A percentile compares a stretch with the other conserved stretches of the same genome.
phyloP scores from a whole-genome alignment of 1,140 invertebrate species.

The Lasioglossum albipes region DNA sequence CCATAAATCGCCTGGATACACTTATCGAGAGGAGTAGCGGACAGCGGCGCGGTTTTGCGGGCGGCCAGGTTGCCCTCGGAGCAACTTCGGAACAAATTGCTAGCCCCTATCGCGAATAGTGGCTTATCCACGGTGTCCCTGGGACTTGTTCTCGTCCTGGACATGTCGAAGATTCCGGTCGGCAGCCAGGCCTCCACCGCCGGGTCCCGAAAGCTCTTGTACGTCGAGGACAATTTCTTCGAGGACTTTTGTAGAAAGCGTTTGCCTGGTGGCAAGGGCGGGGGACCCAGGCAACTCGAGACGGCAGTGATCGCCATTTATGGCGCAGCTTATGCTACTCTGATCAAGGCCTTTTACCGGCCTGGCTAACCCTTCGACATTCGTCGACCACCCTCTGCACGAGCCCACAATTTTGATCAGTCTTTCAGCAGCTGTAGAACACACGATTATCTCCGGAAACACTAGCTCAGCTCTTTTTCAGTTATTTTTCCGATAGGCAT shows the following conservation, averaged over 20 bases:
- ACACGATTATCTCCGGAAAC: no score
- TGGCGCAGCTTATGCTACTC: neutral
- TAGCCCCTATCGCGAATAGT: slow-evolving; percentile 31
- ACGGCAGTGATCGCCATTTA: slow-evolving; percentile 74
- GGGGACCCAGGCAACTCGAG: slow-evolving; percentile 75
- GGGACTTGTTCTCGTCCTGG: slow-evolving; percentile 10
- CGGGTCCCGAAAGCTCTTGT: slow-evolving; percentile 80
- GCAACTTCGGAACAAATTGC: slow-evolving; percentile 74
- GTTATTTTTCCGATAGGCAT: no score
- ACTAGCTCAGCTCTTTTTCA: no score
- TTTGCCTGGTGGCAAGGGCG: slow-evolving; percentile 77
- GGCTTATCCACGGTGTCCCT: neutral
- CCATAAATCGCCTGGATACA: slow-evolving; percentile 80
- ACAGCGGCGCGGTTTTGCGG: slow-evolving; percentile 44
- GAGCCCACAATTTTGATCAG: no score
- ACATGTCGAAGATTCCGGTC: slow-evolving; percentile 53
- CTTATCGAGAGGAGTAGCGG: slow-evolving; percentile 74
- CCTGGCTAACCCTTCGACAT: no score
- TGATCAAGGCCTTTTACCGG: no score
- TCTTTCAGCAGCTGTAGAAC: no score
- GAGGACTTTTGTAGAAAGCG: slow-evolving; percentile 70
- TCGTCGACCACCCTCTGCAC: no score
- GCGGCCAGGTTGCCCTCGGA: slow-evolving; percentile 77
- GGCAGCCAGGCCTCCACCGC: slow-evolving; percentile 76
- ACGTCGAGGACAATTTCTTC: slow-evolving; percentile 78